Base-by-base conservation (phyloP, 2,888 invertebrate genomes). In the Agrotis puta region DNA sequence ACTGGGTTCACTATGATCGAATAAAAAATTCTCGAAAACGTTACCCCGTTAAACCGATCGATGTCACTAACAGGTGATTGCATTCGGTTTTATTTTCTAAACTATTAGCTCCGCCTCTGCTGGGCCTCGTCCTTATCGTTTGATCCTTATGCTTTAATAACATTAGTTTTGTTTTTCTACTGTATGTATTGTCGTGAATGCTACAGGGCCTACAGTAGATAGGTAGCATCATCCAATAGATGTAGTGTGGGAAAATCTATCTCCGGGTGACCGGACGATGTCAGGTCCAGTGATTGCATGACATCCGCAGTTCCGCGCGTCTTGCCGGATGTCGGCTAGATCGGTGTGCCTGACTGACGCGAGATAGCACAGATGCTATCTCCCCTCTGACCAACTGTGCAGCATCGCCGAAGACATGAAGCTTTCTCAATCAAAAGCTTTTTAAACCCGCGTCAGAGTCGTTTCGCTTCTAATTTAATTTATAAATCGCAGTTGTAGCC, bases 281-380 rank as follows among this genome's bases (percentile, higher is more conserved):
- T 39, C 43, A 51, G 16, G 39, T 24, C 43, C 50, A 43, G 47
- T 80, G 77, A 75, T 68, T 64, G 69, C 24, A 64, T 56, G 48
- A 63, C 53, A 66, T 77, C 76, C 62, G 66, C 57, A 24, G 22
- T 14, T 33, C 57, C 56, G 43, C 24, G 43, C 64, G 20, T 62
- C 47, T 48, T 20, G 39, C 9, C 14, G 27, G n/a, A 11, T 27
- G n/a, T 18, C 18, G 50, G 14, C 33, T 56, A 24, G 18, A 24
- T 9, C 24, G 39, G 47, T 39, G 39, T 39, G 20, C 43, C 16
- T 58, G 22, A 14, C 43, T 18, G 13, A 22, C 47, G 48, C 27
- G 20, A 45, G 61, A 51, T 51, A 47, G 18, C 56, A 22, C 13
- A 16, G 45, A 61, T 77, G 16, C 48, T 48, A 71, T 45, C 53